Conservation (phyloP, 2,113 vertebrate genomes). For the Isichthys henryi region DNA sequence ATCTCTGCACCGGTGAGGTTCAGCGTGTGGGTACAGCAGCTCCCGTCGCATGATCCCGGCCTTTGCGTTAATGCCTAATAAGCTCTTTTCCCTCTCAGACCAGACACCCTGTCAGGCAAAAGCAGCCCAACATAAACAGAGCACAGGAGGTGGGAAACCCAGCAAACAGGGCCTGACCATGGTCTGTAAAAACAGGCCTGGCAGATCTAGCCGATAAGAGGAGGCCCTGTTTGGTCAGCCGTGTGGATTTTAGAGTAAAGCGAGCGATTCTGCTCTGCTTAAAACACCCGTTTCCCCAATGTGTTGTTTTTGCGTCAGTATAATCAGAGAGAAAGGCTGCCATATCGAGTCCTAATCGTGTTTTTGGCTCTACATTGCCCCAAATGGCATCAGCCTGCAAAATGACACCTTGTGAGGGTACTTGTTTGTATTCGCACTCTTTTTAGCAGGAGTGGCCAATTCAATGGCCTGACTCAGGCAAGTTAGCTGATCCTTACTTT, state of each 20-base stretch:
- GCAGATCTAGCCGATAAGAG: conserved; percentile 19
- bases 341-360: background rate
- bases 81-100: background rate
- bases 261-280: background rate
- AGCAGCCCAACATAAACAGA: conserved; percentile 26
- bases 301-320: background rate
- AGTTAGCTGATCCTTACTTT: background rate
- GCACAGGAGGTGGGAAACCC: conserved; percentile 3
- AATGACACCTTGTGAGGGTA: background rate
- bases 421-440: background rate
- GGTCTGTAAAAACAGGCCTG: conserved; percentile 27
- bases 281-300: background rate
- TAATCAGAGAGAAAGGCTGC: background rate
- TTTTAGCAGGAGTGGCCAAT: background rate
- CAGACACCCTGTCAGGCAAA: conserved; percentile 18
- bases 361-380: background rate
- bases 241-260: conserved; percentile 23
- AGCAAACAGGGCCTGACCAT: background rate
- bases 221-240: conserved; percentile 23
- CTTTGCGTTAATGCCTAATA: conserved; percentile 17
- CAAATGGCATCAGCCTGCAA: background rate
- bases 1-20: background rate
- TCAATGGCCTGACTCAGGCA: background rate
- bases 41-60: background rate
- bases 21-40: background rate